Evolutionary conservation across 2,113 vertebrate genomes (phyloP).

Genomic region (Calyptommatus sinebrachiatus): DNA sequence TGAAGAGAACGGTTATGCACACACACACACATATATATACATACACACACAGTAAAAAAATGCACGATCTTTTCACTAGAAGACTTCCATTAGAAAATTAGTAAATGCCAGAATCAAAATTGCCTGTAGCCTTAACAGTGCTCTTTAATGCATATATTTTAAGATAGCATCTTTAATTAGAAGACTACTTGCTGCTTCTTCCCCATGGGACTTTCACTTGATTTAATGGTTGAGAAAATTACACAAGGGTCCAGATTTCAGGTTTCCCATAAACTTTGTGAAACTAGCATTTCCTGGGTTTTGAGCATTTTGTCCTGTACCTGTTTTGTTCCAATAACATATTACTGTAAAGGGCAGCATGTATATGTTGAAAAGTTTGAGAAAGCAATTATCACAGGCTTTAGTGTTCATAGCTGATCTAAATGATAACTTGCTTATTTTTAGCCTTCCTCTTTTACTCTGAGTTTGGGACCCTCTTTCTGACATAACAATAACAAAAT

Average conservation of each 20-base stretch:
- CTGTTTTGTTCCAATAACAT: background rate
- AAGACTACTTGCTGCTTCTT: slow-evolving; percentile 16
- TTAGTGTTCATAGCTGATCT: background rate
- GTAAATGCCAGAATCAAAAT: slow-evolving; percentile 22
- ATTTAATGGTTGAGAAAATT: slow-evolving; percentile 7
- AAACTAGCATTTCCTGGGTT: slow-evolving; percentile 15
- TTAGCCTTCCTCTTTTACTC: no score
- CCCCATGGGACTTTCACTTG: background rate
- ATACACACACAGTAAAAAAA: background rate
- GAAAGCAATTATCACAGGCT: background rate
- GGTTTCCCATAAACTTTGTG: background rate
- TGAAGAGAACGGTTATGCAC: background rate
- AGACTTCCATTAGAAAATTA: slow-evolving; percentile 3
- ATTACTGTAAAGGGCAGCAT: background rate
- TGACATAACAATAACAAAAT: no score
- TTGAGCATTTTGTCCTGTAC: background rate
- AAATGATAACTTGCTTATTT: background rate
- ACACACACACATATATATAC: background rate
- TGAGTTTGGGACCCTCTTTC: no score
- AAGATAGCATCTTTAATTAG: slow-evolving; percentile 29
- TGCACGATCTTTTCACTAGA: background rate
- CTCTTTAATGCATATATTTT: slow-evolving; percentile 22
- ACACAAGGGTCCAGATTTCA: background rate
- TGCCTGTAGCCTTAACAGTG: slow-evolving; percentile 20
- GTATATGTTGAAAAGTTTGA: background rate